Evolutionary conservation across 1,140 invertebrate genomes (phyloP), one percentile per base, ranked within the genome.

Genomic region (Polypedilum pembai): DNA sequence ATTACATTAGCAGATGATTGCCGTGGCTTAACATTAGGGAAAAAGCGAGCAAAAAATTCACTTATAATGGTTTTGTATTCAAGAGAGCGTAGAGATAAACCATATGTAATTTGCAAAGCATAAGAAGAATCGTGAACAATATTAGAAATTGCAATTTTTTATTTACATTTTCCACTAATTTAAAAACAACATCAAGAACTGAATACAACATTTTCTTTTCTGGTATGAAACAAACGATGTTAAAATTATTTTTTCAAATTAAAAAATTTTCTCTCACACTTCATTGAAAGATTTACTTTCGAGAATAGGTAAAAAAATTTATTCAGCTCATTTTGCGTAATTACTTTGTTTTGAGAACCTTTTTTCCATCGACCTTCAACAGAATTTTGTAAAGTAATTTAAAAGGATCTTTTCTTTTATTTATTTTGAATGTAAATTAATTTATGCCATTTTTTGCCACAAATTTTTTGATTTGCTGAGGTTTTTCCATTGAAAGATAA

Each of bases 1-100:
- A 56, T 56, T 56, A 56, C 45, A n/a, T 56, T 56, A 12, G n/a
- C 45, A 56, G 45, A 56, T 56, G 45, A 56, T 56, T 56, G 45
- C 45, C 24, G 12, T 56, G 12, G 45, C 45, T 56, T 56, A 56
- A 12, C 8, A 56, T n/a, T n/a, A 0, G n/a, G 1, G 15, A 56
- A 56, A 56, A 12, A 33, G 24, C 24, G 24, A 33, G 24, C 24
- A 5, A 33, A 33, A n/a, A 33, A 33, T 33, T 33, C 24, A 33
- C 24, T 33, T 33, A 33, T 3, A 33, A 3, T 33, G 24, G 24
- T 33, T 33, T 33, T 33, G 5, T 5, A 33, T 33, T 33, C 24
- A 33, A 33, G 24, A 33, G 24, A 33, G 24, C 24, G 24, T 33
- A 33, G 5, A 33, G 5, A 33, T 33, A 5, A 33, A 33, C 5